phyloP scores from a whole-genome alignment of 2,113 vertebrate species.

The Pteruthius melanotis region DNA sequence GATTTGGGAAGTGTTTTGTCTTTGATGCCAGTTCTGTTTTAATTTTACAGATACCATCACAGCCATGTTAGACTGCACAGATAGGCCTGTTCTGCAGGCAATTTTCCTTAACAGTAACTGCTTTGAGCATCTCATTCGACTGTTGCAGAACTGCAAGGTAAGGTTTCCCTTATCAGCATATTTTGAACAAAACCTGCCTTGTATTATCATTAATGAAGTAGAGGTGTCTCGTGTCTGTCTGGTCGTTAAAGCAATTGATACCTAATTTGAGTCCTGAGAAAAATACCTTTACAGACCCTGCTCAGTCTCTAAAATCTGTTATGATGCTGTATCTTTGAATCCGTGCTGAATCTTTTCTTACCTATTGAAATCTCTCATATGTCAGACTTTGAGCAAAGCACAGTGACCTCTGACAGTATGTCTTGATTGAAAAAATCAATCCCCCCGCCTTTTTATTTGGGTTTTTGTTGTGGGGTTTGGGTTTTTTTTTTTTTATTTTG shows the following conservation, averaged over 20 bases:
- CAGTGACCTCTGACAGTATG: neutral
- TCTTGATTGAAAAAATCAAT: neutral
- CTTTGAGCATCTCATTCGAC: conserved; percentile 94
- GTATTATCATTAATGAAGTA: neutral
- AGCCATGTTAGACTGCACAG: conserved; percentile 95
- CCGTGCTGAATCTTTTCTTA: neutral
- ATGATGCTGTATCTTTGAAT: neutral
- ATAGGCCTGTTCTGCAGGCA: conserved; percentile 94
- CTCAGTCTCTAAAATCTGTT: neutral
- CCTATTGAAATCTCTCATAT: neutral
- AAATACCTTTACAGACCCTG: neutral
- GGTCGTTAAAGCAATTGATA: neutral
- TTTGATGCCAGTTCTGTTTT: conserved; percentile 52
- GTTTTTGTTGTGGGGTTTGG: neutral
- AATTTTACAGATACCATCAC: conserved; percentile 88
- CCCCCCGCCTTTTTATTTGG: neutral
- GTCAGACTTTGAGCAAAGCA: neutral
- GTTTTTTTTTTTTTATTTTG: neutral
- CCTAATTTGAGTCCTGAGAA: neutral
- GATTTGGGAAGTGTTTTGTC: neutral
- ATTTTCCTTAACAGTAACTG: conserved; percentile 99
- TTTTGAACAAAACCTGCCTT: neutral
- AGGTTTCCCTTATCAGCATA: neutral
- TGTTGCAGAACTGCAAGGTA: conserved; percentile 99
- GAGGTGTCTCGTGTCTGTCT: neutral